A percentile compares a stretch with the other conserved stretches of the same genome.
These are phyloP conservation scores for Eilema griseolum DNA, from an alignment of 2,888 invertebrate species.

Conservation along the genomic window DNA sequence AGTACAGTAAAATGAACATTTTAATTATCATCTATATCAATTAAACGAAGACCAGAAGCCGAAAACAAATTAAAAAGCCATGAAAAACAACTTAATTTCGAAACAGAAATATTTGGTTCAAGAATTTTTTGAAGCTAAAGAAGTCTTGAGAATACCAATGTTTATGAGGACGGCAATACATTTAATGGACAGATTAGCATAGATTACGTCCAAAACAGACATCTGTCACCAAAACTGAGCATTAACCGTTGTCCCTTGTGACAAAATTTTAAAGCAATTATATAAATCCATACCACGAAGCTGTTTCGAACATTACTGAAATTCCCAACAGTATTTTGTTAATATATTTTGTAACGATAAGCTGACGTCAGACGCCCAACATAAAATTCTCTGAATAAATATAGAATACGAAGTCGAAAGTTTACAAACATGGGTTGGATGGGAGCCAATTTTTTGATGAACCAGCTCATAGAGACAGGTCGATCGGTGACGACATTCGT, in stretches of 20 bases:
- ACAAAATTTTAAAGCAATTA: constrained; percentile 21
- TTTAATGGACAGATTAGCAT: neutral
- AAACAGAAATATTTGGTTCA: constrained; percentile 13
- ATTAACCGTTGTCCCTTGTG: constrained; percentile 4
- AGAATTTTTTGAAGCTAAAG: constrained; percentile 13
- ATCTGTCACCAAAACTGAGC: constrained; percentile 17
- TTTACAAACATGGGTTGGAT: constrained; percentile 78
- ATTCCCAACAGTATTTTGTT: constrained; percentile 17
- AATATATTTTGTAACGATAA: constrained; percentile 39
- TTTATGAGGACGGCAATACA: neutral
- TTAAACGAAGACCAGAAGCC: neutral
- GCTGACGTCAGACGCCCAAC: constrained; percentile 50
- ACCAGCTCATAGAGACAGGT: constrained; percentile 33
- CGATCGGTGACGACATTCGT: constrained; percentile 39
- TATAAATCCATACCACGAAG: constrained; percentile 11
- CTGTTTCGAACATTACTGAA: constrained; percentile 18
- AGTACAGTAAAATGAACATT: neutral
- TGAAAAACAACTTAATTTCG: neutral
- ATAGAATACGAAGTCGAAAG: constrained; percentile 70
- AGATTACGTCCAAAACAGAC: constrained; percentile 3
- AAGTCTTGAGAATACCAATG: constrained; percentile 26
- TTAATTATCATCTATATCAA: neutral
- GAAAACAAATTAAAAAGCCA: neutral
- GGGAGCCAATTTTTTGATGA: constrained; percentile 64
- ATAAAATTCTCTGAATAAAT: constrained; percentile 67